Percentiles rank a stretch among this genome's conserved stretches.
phyloP scores from a whole-genome alignment of 2,113 vertebrate species.

The Corythornis cristatus region DNA sequence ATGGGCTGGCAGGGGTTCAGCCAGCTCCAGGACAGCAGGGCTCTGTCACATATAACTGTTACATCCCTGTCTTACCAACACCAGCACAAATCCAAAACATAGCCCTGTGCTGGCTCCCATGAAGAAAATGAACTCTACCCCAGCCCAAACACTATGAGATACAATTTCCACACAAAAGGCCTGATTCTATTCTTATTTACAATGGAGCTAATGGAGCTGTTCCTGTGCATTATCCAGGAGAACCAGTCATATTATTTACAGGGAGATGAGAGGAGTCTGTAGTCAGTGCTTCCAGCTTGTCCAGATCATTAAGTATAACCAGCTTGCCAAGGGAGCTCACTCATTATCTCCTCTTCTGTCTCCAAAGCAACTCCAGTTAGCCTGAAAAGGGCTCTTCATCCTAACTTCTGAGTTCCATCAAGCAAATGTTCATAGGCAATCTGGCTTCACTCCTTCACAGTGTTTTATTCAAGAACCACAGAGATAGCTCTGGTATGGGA shows the following conservation, averaged over 20 bases:
- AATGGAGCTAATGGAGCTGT: neutral
- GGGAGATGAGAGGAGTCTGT: neutral
- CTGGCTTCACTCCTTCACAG: neutral
- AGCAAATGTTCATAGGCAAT: neutral
- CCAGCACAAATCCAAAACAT: neutral
- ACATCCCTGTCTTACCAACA: neutral
- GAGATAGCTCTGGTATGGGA: neutral
- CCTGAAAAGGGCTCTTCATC: neutral
- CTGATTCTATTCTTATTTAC: neutral
- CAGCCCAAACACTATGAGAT: neutral
- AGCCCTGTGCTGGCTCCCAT: neutral
- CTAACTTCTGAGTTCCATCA: neutral
- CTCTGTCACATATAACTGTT: neutral
- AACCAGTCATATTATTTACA: neutral
- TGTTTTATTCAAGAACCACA: neutral
- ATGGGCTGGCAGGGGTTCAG: neutral
- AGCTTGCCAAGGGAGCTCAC: neutral
- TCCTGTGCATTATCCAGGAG: neutral
- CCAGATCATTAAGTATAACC: neutral
- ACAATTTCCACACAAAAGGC: neutral
- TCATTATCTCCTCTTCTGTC: neutral
- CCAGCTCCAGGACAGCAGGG: neutral
- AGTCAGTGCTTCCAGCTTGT: neutral
- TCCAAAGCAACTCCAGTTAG: neutral
- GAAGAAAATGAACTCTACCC: neutral